Conservation (phyloP, 2,797 vertebrate species). For the Sebastes elongatus region DNA sequence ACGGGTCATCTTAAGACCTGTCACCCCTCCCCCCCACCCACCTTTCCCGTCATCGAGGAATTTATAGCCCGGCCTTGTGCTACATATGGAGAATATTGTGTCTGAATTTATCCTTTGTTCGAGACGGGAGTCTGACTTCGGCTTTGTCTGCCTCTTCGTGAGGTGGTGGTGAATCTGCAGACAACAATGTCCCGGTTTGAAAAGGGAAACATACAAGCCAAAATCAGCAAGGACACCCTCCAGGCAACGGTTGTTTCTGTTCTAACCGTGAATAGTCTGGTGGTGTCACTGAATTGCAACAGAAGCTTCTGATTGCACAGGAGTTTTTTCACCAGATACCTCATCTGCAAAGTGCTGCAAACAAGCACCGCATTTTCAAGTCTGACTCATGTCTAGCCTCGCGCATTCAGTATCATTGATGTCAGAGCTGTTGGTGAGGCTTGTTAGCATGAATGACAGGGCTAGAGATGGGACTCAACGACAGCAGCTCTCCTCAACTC, state of each 20-base stretch:
- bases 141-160: slow-evolving; percentile 53
- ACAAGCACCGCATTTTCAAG: slow-evolving; percentile 64
- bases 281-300: slow-evolving; percentile 11
- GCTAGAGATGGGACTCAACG: slow-evolving; percentile 32
- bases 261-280: background rate
- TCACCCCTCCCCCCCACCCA: slow-evolving; percentile 20
- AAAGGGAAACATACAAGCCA: background rate
- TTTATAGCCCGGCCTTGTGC: slow-evolving; percentile 39
- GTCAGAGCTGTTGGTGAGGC: slow-evolving; percentile 49
- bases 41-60: slow-evolving; percentile 20
- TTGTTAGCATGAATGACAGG: slow-evolving; percentile 63
- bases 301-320: slow-evolving; percentile 2
- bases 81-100: slow-evolving; percentile 43
- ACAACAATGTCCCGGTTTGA: slow-evolving; percentile 43
- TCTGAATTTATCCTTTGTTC: slow-evolving; percentile 63
- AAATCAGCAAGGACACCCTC: slow-evolving; percentile 10
- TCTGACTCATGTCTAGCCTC: slow-evolving; percentile 73
- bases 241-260: slow-evolving; percentile 5
- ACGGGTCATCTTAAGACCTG: slow-evolving; percentile 66
- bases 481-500: slow-evolving; percentile 34
- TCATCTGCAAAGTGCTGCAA: slow-evolving; percentile 65
- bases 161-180: slow-evolving; percentile 36
- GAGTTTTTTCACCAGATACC: slow-evolving; percentile 40
- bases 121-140: slow-evolving; percentile 27
- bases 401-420: slow-evolving; percentile 57